These are phyloP conservation scores for Microctenopoma steveboyesi DNA, from an alignment of 2,797 vertebrate species.

Conservation along the genomic window DNA sequence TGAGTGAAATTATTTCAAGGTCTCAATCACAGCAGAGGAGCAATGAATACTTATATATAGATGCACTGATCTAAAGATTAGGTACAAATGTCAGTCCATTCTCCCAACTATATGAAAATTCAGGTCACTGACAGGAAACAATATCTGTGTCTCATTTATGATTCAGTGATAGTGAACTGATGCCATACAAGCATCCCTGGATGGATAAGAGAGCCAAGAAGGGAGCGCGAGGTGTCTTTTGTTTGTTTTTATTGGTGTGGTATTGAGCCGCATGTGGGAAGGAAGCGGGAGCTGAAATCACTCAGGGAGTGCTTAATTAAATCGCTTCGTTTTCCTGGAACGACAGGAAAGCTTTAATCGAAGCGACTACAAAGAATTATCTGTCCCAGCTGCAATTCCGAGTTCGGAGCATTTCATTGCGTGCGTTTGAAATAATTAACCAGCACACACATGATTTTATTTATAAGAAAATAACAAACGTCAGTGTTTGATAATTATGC, in stretches of 20 bases:
- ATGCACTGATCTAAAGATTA: background rate
- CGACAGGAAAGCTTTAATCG: slow-evolving; percentile 30
- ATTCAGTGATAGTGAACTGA: slow-evolving; percentile 20
- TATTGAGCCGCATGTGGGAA: slow-evolving; percentile 32
- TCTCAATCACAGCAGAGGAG: background rate
- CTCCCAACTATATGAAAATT: background rate
- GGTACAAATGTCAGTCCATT: background rate
- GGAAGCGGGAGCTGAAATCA: slow-evolving; percentile 33
- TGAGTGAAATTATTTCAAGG: background rate
- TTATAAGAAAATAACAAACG: slow-evolving; percentile 5
- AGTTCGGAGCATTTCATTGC: background rate
- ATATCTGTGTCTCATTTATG: slow-evolving; percentile 1
- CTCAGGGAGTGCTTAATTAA: slow-evolving; percentile 56
- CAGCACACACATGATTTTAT: background rate
- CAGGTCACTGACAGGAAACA: background rate
- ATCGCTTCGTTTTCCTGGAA: slow-evolving; percentile 38
- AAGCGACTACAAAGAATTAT: slow-evolving; percentile 57
- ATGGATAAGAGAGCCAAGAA: background rate
- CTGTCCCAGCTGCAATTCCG: slow-evolving; percentile 33
- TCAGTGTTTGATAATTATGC: background rate
- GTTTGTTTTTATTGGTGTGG: slow-evolving; percentile 46
- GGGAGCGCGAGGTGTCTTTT: slow-evolving; percentile 5
- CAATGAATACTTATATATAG: background rate
- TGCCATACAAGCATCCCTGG: background rate
- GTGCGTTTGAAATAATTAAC: background rate